A percentile compares a stretch with the other conserved stretches of the same genome.
Conservation (phyloP, 2,888 invertebrate genomes). For the Rutpela maculata region DNA sequence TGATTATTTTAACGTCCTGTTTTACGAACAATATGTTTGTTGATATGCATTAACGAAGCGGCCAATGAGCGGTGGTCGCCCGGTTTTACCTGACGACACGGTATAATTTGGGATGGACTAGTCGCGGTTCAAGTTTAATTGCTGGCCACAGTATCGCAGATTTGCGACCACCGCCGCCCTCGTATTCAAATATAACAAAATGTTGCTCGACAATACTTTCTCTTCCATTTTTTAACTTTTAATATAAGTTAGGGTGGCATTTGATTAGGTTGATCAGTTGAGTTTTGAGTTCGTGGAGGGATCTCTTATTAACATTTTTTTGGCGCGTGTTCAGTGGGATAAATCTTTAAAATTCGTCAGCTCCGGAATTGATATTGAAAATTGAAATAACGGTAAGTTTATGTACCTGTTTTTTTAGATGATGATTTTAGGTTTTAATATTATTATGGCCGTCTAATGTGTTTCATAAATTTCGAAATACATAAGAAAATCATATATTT, state of each 20-base stretch:
- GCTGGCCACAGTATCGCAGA: neutral
- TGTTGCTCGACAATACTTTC: conserved; percentile 41
- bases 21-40: neutral
- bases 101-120: conserved; percentile 1
- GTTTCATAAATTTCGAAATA: too few relatives aligned
- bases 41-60: neutral
- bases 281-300: conserved; percentile 38
- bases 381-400: neutral
- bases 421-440: too few relatives aligned
- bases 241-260: conserved; percentile 49
- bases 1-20: too few relatives aligned
- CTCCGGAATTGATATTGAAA: neutral
- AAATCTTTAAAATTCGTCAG: too few relatives aligned
- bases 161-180: neutral
- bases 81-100: neutral
- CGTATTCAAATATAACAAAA: neutral
- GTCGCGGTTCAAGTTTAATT: neutral
- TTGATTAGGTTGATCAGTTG: conserved; percentile 32
- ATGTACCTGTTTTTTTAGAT: too few relatives aligned
- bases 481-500: too few relatives aligned
- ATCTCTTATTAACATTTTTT: neutral
- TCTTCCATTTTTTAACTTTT: conserved; percentile 43
- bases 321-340: neutral
- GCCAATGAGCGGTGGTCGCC: neutral
- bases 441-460: too few relatives aligned